Evolutionary conservation across 2,113 vertebrate species (phyloP).

Genomic region (Hemibagrus wyckioides): DNA sequence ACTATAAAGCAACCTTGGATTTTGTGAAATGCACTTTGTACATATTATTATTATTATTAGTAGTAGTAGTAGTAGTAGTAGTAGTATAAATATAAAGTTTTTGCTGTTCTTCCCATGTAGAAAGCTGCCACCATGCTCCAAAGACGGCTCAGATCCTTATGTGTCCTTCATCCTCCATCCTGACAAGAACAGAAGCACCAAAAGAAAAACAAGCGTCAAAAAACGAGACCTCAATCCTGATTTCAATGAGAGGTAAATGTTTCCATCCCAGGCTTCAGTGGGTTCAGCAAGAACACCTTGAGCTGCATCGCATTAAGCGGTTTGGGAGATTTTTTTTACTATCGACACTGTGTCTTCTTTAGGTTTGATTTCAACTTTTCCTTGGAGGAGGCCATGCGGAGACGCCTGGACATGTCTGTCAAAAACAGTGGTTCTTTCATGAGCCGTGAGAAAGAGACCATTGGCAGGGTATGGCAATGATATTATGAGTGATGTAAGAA

Average conservation of each 20-base stretch:
- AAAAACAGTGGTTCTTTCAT: constrained; percentile 89
- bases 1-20: background rate
- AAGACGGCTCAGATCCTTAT: constrained; percentile 85
- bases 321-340: background rate
- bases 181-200: constrained; percentile 84
- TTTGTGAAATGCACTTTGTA: background rate
- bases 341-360: background rate
- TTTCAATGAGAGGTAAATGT: constrained; percentile 81
- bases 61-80: background rate
- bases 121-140: constrained; percentile 74
- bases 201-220: constrained; percentile 84
- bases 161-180: constrained; percentile 83
- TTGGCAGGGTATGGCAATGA: constrained; percentile 80
- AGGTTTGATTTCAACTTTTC: constrained; percentile 90
- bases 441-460: constrained; percentile 83
- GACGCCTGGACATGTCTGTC: constrained; percentile 82
- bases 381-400: constrained; percentile 77
- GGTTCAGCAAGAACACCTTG: background rate
- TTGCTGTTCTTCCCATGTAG: constrained; percentile 60
- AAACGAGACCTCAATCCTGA: constrained; percentile 85
- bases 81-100: background rate
- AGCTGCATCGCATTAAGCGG: background rate
- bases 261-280: background rate
- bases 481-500: background rate
- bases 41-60: background rate